Evolutionary conservation across 1,140 invertebrate genomes (phyloP), one percentile per base, ranked within the genome.

Genomic region (Meloidogyne floridensis): DNA sequence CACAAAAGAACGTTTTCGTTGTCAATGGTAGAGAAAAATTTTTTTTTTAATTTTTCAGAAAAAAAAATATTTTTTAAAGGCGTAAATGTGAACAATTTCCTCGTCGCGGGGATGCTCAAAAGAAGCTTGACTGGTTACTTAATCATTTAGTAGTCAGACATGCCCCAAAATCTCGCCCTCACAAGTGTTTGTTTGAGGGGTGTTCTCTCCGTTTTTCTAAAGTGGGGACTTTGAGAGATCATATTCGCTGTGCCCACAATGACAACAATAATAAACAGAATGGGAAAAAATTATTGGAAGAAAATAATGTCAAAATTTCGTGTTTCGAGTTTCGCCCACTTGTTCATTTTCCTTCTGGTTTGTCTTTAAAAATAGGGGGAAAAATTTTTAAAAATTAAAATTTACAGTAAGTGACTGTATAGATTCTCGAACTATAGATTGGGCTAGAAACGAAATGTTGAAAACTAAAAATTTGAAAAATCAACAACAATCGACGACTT

Each of bases 41-140:
- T 7, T 18, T 69, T 15, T n/a, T 51, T 18, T 65, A 18, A 70
- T 71, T 43, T 47, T 78, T 78, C 3, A 59, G n/a, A n/a, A 9
- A 56, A 11, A 32, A 32, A 32, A 32, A 32, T 32, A 20, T 15
- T 59, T 78, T 65, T 70, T 70, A 43, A 15, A 71, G 77, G 77
- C 77, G 65, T 43, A 78, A 78, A 70, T 78, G 77, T 47, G 65
- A 59, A 10, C 53, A 59, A 71, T 65, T 32, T 0, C 53, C 77
- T 65, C 51, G 77, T 10, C 77, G 77, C 2, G 77, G 77, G 9
- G 77, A 78, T 71, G 77, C 77, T 10, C 77, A 78, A 47, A 78
- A 78, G 69, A 78, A 78, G 77, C 42, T 78, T 43, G 77, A 78
- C 3, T 78, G 56, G 77, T 56, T 78, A 18, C 77, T 78, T 18